Percentiles rank a stretch among this genome's conserved stretches.
Conservation (phyloP, 1,140 invertebrate species). For the Drosophila kikkawai region DNA sequence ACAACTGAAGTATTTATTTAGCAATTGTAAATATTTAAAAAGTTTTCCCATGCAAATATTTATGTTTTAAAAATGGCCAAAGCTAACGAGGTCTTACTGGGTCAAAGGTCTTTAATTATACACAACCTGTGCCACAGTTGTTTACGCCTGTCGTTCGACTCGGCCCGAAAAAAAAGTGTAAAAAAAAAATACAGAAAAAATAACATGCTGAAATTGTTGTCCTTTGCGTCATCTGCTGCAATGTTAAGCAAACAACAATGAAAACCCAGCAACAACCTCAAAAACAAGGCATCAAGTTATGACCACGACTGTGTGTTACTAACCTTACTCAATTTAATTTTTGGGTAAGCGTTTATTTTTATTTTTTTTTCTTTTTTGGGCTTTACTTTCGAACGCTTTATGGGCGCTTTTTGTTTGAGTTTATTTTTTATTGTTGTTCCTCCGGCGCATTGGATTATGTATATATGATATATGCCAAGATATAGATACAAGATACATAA, state of each 20-base stretch:
- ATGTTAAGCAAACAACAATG: slow-evolving; percentile 71
- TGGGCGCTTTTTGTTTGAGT: slow-evolving; percentile 50
- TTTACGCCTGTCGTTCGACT: slow-evolving; percentile 22
- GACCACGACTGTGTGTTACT: slow-evolving; percentile 75
- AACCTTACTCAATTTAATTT: slow-evolving; percentile 79
- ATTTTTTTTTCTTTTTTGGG: slow-evolving; percentile 38
- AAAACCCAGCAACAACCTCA: slow-evolving; percentile 19
- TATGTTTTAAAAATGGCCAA: not conserved
- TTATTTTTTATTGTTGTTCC: slow-evolving; percentile 46
- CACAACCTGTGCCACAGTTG: slow-evolving; percentile 11
- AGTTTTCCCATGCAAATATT: not conserved
- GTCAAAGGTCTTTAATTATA: slow-evolving; percentile 12
- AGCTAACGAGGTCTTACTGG: not conserved
- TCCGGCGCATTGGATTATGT: slow-evolving; percentile 71
- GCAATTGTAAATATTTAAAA: not conserved
- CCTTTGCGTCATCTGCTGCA: slow-evolving; percentile 73
- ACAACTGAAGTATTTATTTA: not conserved
- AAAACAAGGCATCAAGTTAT: slow-evolving; percentile 61
- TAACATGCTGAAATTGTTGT: slow-evolving; percentile 50
- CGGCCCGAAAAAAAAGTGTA: slow-evolving; percentile 15
- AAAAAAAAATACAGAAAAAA: slow-evolving; percentile 22
- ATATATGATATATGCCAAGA: slow-evolving; percentile 49
- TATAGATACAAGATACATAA: slow-evolving; percentile 45
- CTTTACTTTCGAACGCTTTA: slow-evolving; percentile 78
- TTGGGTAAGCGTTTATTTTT: slow-evolving; percentile 36